phyloP scores from a whole-genome alignment of 2,888 invertebrate species.

The Heteromurus nitidus region DNA sequence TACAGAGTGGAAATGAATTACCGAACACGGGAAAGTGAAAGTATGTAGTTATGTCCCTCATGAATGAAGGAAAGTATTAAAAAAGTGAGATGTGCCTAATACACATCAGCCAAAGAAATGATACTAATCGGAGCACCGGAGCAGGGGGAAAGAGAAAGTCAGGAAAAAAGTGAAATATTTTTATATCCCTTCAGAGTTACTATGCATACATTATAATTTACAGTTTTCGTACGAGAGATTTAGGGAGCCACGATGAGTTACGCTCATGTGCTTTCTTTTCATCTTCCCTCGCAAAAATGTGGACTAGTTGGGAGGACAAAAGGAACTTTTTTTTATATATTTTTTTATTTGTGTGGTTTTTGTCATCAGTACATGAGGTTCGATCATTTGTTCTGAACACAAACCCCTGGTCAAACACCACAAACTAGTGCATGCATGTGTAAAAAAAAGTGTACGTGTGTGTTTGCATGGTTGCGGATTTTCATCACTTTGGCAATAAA shows the following conservation, averaged over 20 bases:
- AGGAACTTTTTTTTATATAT: conserved; percentile 2
- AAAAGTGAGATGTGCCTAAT: too few species aligned
- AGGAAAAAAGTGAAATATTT: too few species aligned
- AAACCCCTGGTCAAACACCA: neutral
- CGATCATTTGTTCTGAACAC: neutral
- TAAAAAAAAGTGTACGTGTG: neutral
- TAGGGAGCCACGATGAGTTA: conserved; percentile 10
- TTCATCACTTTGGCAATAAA: conserved; percentile 13
- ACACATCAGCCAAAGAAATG: too few species aligned
- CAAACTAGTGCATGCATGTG: neutral
- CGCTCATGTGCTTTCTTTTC: conserved; percentile 13
- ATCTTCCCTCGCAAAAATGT: neutral
- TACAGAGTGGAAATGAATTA: too few species aligned
- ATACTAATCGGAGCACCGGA: too few species aligned
- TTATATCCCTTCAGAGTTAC: too few species aligned
- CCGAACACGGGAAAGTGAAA: too few species aligned
- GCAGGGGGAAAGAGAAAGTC: too few species aligned
- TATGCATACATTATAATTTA: too few species aligned
- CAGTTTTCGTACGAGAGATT: neutral
- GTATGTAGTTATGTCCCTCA: too few species aligned
- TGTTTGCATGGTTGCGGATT: conserved; percentile 8
- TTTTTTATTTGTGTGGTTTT: neutral
- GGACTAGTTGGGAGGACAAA: neutral
- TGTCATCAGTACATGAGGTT: neutral
- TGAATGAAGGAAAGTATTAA: too few species aligned